Evolutionary conservation across 2,888 invertebrate species (phyloP), one percentile per base, ranked within the genome.

Genomic region (Chaetogeoica ovagalla): DNA sequence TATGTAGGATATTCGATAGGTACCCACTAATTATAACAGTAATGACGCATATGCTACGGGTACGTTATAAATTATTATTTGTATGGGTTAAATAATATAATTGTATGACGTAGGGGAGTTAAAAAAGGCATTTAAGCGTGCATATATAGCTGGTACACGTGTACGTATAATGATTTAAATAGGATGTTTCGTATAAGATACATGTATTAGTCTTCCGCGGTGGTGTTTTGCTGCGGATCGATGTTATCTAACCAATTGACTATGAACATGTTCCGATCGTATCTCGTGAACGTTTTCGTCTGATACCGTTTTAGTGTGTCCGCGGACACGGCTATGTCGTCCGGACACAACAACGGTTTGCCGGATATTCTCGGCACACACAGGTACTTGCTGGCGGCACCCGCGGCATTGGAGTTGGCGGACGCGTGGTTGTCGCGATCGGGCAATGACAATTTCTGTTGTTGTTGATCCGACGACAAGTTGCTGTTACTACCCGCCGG

Each of bases 211-310:
- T 74, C 63, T n/a, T 74, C 74, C 1, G 19, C 1, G 6, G 48
- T 11, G 5, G 19, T 52, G 60, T 83, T 82, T 15, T 90, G 89
- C 83, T 90, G 89, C 83, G 94, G 94, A 85, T 94, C 94, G 30
- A 96, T 88, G 2, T 94, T 94, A 86, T 95, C 94, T 1, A 96
- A 89, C 96, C 96, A 96, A 87, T 95, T 95, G 87, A 96, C 96
- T 81, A 96, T 96, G 93, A 95, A 95, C 91, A 96, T 94, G 86
- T 96, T 96, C n/a, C 95, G 87, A 85, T 95, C 94, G 87, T 94
- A 94, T 84, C 94, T 94, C n/a, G 93, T 93, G 17, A 95, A 88
- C 0, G 94, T 94, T 7, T 69, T 77, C 11, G 77, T 60, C 37
- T 77, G 77, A 11, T 55, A 77, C n/a, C 69, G 62, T 39, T 69